These are phyloP conservation scores for Australoheros scitulus DNA, from an alignment of 2,113 vertebrate genomes.

Conservation along the genomic window DNA sequence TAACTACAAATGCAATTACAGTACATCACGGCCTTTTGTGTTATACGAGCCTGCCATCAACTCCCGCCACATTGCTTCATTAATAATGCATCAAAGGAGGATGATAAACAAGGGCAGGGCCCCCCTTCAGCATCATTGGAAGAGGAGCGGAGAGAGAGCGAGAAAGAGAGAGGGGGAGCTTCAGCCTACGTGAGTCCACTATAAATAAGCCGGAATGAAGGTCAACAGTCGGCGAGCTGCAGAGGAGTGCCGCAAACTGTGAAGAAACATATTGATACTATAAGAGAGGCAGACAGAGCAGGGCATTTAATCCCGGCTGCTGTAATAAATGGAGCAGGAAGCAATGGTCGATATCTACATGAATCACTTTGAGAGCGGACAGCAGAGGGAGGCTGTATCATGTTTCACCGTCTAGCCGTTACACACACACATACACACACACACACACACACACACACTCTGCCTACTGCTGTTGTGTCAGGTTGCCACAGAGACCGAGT, in stretches of 20 bases:
- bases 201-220: conserved; percentile 76
- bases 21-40: not conserved
- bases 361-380: conserved; percentile 64
- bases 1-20: not conserved
- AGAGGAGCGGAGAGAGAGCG: conserved; percentile 3
- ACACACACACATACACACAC: conserved; percentile 16
- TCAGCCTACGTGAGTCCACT: conserved; percentile 72
- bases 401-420: conserved; percentile 58
- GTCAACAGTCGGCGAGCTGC: conserved; percentile 58
- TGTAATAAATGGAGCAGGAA: conserved; percentile 55
- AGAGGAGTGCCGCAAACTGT: conserved; percentile 7
- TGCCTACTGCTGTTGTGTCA: conserved; percentile 64
- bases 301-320: conserved; percentile 55
- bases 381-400: conserved; percentile 55
- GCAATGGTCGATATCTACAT: conserved; percentile 60
- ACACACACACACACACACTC: conserved; percentile 15
- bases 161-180: conserved; percentile 30
- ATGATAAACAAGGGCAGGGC: conserved; percentile 58
- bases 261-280: conserved; percentile 48
- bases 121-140: conserved; percentile 44
- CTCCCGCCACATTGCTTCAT: conserved; percentile 41
- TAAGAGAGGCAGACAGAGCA: not conserved
- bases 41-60: conserved; percentile 18
- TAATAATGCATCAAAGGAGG: conserved; percentile 64
- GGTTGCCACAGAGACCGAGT: conserved; percentile 64